These are phyloP conservation scores for Pseudochirops cupreus DNA, from an alignment of 2,797 vertebrate genomes.

Conservation along the genomic window DNA sequence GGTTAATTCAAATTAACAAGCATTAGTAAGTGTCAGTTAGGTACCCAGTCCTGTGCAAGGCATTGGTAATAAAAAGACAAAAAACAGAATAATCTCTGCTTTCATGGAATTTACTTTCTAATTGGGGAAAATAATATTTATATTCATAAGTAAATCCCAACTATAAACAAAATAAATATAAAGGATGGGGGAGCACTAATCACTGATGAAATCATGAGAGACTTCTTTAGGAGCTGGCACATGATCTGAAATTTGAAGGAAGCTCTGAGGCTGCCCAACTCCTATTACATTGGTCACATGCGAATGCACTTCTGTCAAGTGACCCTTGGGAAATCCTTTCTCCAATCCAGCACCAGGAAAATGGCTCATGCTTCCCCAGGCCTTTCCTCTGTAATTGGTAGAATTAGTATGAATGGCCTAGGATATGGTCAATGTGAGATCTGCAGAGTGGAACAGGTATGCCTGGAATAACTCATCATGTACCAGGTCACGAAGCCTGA, in stretches of 20 bases:
- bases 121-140: background rate
- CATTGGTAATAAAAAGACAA: background rate
- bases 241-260: background rate
- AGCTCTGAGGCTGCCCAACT: conserved; percentile 87
- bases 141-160: background rate
- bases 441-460: conserved; percentile 97
- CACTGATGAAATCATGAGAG: background rate
- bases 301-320: conserved; percentile 99
- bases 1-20: background rate
- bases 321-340: conserved; percentile 97
- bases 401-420: conserved; percentile 97
- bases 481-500: conserved; percentile 99
- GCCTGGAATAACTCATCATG: conserved; percentile 93
- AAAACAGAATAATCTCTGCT: background rate
- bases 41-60: background rate
- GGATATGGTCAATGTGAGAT: conserved; percentile 98
- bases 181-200: background rate
- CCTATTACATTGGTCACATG: conserved; percentile 97
- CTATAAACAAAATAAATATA: background rate
- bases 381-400: conserved; percentile 97
- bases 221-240: background rate
- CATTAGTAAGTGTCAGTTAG: background rate
- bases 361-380: conserved; percentile 98
- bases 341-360: conserved; percentile 99
- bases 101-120: background rate